Conservation (phyloP, 2,113 vertebrate species). For the Albula goreensis region DNA sequence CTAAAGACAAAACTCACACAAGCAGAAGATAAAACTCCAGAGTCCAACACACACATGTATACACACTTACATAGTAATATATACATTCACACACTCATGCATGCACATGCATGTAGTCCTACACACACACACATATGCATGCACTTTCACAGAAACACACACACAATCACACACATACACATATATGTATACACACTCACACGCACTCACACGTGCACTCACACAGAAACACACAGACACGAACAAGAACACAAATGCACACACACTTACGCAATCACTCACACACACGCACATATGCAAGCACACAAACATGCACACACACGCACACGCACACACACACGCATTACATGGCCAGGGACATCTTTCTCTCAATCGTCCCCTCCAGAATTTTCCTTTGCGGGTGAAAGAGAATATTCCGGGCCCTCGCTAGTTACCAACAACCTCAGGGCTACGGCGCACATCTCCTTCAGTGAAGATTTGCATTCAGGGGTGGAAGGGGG, state of each 20-base stretch:
- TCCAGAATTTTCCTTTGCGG: conserved; percentile 2
- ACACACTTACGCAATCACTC: conserved; percentile 22
- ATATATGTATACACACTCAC: background rate
- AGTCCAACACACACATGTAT: conserved; percentile 48
- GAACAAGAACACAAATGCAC: conserved; percentile 54
- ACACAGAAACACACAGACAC: conserved; percentile 32
- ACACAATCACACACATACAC: conserved; percentile 43
- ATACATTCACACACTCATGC: conserved; percentile 7
- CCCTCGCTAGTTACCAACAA: conserved; percentile 41
- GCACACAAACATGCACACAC: conserved; percentile 20
- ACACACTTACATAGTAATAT: conserved; percentile 19
- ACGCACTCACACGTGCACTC: background rate
- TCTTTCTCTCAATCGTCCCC: background rate
- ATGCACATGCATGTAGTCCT: conserved; percentile 12
- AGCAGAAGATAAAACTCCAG: conserved; percentile 21
- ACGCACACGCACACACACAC: conserved; percentile 13
- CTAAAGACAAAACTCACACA: conserved; percentile 12
- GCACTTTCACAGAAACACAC: conserved; percentile 29
- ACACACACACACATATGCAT: conserved; percentile 32
- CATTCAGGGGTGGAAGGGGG: conserved; percentile 44
- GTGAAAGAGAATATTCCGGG: conserved; percentile 18
- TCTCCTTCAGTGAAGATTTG: conserved; percentile 72
- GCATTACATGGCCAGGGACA: background rate
- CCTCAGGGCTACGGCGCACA: conserved; percentile 53
- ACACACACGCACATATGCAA: background rate